Evolutionary conservation across 1,140 invertebrate species (phyloP), one percentile per base, ranked within the genome.

Genomic region (Aphelenchoides fujianensis): DNA sequence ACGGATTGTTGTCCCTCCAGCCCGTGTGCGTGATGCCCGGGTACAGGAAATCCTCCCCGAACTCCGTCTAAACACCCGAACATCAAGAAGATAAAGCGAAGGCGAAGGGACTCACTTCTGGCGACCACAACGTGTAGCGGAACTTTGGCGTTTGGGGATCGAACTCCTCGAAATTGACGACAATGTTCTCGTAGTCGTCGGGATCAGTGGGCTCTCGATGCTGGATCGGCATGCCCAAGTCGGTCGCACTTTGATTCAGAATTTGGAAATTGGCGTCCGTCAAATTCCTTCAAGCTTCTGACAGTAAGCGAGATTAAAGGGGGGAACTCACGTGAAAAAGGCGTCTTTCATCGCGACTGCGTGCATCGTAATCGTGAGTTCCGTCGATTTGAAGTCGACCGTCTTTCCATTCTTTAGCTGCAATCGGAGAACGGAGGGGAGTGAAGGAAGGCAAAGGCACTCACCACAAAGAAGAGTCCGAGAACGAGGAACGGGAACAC

Each of bases 1-100:
- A 61, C 31, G 59, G 59, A 2, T 61, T 61, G 59, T 61, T 61
- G 1, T 16, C 30, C 59, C 28, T n/a, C 59, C 59, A 61, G 2
- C 59, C 59, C 0, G 16, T 48, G 2, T 23, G 12, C 41, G 23
- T 48, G 12, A 48, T 48, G 12, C 41, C 41, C 41, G 41, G 41
- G 23, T 16, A 48, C 41, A 48, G 23, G 23, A 23, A 48, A n/a
- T n/a, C n/a, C 12, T 48, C 41, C 12, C 41, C 41, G 41, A 16
- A 48, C 23, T 48, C 41, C 12, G 41, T 48, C 41, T 48, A 48
- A 48, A 48, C 41, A 16, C 23, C 23, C 41, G 41, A 12, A n/a
- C n/a, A n/a, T n/a, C n/a, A n/a, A n/a, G 12, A 48, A 48, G 23
- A 48, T 48, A 16, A 48, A 12, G 23, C 12, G 12, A 48, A 48